Evolutionary conservation across 2,888 invertebrate genomes (phyloP), one percentile per base, ranked within the genome.

Genomic region (Adela reaumurella): DNA sequence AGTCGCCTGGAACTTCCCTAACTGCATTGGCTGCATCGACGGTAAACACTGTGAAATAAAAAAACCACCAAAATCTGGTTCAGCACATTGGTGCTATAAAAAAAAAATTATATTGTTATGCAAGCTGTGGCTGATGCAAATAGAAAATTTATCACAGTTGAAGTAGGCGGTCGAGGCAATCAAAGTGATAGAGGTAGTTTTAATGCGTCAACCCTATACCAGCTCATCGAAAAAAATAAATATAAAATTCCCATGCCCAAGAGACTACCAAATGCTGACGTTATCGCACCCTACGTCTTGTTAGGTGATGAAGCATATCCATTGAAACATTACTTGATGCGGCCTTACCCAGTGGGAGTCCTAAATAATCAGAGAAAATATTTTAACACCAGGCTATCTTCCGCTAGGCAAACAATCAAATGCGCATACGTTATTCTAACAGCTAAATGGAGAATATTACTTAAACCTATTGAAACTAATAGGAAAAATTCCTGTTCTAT

Each of bases 41-140:
- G 52, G 50, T 2, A 53, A 53, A 43, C 53, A 46, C 50, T 49
- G 35, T 17, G 42, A 17, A 17, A 20, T 46, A 17, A 49, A 43
- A 46, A 11, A 49, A 35, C 54, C 49, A 17, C 41, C 46, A 10
- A 49, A 51, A 19, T 47, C 49, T 16, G 54, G 52, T 19, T 53
- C 53, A n/a, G 17, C 47, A 24, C 50, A 48, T 48, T 53, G 10
- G 24, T 51, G n/a, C n/a, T 55, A 42, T 55, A 54, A 46, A 55
- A 55, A 45, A 28, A 55, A 28, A 49, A 43, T 50, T 51, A 51
- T 46, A 46, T 54, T 17, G 47, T 52, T 11, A 48, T 54, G 16
- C 54, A 54, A 54, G 51, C 43, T 43, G 51, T 54, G 19, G 51
- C 49, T 4, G 50, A 53, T 51, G 54, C 54, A 45, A 49, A 54